Evolutionary conservation across 2,888 invertebrate species (phyloP), one percentile per base, ranked within the genome.

Genomic region (Eupithecia tripunctaria): DNA sequence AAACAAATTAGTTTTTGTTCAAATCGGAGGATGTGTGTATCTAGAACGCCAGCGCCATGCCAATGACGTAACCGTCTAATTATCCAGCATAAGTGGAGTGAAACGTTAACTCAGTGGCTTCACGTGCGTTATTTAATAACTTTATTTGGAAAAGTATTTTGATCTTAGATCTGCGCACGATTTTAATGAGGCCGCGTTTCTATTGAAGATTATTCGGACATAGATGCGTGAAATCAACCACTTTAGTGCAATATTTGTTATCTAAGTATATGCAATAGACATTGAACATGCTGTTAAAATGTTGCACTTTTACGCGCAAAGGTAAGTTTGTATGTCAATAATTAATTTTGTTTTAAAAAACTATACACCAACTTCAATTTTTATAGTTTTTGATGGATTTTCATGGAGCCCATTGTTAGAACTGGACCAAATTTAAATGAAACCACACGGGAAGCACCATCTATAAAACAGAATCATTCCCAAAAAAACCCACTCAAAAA

Each of bases 81-180:
- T 89, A 88, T 62, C 83, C 36, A 41, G 66, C 82, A 80, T 74
- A 91, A 91, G 81, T 89, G 88, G 91, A 91, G 82, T 89, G 89
- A 84, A 80, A 89, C 91, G 87, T 89, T 90, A 91, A 89, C 91
- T 91, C 88, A 73, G 72, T 78, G 81, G 71, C 62, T 78, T 78
- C 79, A 82, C 78, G 76, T 82, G 79, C 29, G 59, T 70, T 70
- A 67, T 72, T 75, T 80, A 76, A 73, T 73, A 68, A 62, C 68
- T 65, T 71, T 71, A 74, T 74, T 74, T 65, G 41, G 43, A 60
- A 60, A 60, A 60, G 21, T 64, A 25, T 12, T 21, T 21, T 63
- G 6, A 14, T 63, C 51, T 51, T 21, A 21, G 21, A 21, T 29
- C 10, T 63, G 36, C 62, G 21, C 64, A 64, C 64, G 64, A 64